Base-by-base conservation (phyloP, 2,888 invertebrate species). In the Macrophya alboannulata region DNA sequence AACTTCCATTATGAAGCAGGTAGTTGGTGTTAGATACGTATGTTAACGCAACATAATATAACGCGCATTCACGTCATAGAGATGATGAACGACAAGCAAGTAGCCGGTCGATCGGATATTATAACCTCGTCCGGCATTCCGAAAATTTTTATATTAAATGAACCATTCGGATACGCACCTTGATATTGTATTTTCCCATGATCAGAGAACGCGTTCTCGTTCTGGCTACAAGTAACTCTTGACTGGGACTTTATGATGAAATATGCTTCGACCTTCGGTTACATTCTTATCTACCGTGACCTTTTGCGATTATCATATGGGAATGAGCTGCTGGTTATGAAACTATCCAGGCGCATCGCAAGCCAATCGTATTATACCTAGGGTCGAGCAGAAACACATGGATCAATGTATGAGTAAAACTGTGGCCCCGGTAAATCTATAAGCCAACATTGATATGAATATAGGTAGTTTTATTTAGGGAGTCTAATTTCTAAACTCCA, bases 181-280 rank as follows among this genome's bases (percentile, higher is more conserved):
- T 87, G 55, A 87, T 86, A 25, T 79, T 55, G 43, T 87, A 85
- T 79, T 87, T 87, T 25, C 84, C 86, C 87, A 87, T 87, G 5
- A 15, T 25, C 1, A 21, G 4, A 15, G 12, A 55, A 15, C 8
- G 0, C 25, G 15, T 40, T 25, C 21, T 62, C 15, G 37, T 81
- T 40, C 12, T 9, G n/a, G 9, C 2, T 10, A 25, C 10, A 12
- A 62, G 62, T 45, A 25, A n/a, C 45, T 45, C 31, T 21, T 43
- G 45, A 43, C 3, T 68, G 37, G 17, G 6, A 15, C 37, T 31
- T 12, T 45, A 45, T 45, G 72, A 45, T 45, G 72, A 45, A 74
- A 43, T 74, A 25, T 74, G 17, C 40, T 43, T 0, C 25, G 43
- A 74, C 43, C 15, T 55, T 55, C 17, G n/a, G n/a, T 55, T 55